Base-by-base conservation (phyloP, 2,888 invertebrate species). In the Watsonalla binaria region DNA sequence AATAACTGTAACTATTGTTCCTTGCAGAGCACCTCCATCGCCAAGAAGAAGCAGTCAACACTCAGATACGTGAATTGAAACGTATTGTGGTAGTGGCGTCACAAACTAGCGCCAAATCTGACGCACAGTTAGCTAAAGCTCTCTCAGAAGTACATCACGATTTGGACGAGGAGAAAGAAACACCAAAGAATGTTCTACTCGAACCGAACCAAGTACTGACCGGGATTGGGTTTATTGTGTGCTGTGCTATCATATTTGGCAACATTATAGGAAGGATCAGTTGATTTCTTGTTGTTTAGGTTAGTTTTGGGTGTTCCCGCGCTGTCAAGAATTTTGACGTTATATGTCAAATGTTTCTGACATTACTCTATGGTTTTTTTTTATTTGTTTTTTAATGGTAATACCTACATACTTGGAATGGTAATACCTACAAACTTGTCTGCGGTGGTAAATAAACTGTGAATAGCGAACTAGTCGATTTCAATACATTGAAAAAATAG, bases 101-200 rank as follows among this genome's bases (percentile, higher is more conserved):
- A 0, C 82, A 83, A 35, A 76, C 73, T 5, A 88, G 86, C 58
- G 81, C 85, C 0, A 81, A 82, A 60, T 90, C 90, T 0, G 91
- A 90, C 57, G 85, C 85, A 0, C 82, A 86, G 47, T 62, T 91
- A 2, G 80, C 87, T 0, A 86, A 85, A 61, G 88, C 81, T 0
- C 59, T 91, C 0, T 80, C 83, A 0, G 82, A 65, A 0, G 90
- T 90, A 6, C 88, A 90, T 14, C 88, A 87, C 0, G 89, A 88
- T 5, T 49, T 87, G 6, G 90, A 87, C 52, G 87, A 88, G 0
- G 80, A 76, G 0, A 71, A 75, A 5, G 73, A 70, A 0, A 58
- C 61, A 0, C 68, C 68, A 13, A 56, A 68, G 6, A 78, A 70
- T 54, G 70, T 77, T 0, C n/a, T 74, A 0, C 7, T 82, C 5